Conservation (phyloP, 2,113 vertebrate genomes). For the Gnathonemus longibarbis region DNA sequence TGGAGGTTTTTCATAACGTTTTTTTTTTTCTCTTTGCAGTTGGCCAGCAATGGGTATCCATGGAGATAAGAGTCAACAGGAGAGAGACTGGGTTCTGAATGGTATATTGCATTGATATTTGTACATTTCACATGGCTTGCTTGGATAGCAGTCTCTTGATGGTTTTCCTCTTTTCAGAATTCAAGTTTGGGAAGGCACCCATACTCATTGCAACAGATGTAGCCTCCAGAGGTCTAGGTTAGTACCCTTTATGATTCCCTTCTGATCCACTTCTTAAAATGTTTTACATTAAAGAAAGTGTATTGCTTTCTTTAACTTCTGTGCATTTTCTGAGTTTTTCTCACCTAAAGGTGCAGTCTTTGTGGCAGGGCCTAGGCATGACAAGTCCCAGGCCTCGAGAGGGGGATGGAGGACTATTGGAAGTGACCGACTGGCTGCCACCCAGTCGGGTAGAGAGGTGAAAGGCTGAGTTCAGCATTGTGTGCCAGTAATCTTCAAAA, state of each 20-base stretch:
- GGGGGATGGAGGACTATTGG: conserved; percentile 99
- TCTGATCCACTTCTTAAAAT: conserved; percentile 42
- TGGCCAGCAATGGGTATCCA: conserved; percentile 99
- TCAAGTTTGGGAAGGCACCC: conserved; percentile 95
- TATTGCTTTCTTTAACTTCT: conserved; percentile 99
- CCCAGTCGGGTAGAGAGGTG: conserved; percentile 99
- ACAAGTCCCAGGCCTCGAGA: conserved; percentile 97
- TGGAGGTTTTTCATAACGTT: background rate
- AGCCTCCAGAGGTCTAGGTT: conserved; percentile 96
- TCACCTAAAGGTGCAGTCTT: conserved; percentile 99
- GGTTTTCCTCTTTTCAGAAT: conserved; percentile 65
- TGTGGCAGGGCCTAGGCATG: conserved; percentile 99
- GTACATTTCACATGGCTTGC: background rate
- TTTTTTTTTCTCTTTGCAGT: conserved; percentile 21
- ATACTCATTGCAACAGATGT: conserved; percentile 98
- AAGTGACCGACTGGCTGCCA: conserved; percentile 96
- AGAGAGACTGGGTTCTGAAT: conserved; percentile 97
- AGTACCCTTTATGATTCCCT: conserved; percentile 63
- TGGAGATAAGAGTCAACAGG: conserved; percentile 97
- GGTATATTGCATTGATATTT: conserved; percentile 56
- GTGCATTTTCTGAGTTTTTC: conserved; percentile 98
- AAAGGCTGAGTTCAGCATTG: conserved; percentile 81
- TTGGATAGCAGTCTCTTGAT: background rate
- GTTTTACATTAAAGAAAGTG: conserved; percentile 90
- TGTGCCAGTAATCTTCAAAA: conserved; percentile 99